Base-by-base conservation (phyloP, 2,113 vertebrate genomes). In the Python bivittatus region DNA sequence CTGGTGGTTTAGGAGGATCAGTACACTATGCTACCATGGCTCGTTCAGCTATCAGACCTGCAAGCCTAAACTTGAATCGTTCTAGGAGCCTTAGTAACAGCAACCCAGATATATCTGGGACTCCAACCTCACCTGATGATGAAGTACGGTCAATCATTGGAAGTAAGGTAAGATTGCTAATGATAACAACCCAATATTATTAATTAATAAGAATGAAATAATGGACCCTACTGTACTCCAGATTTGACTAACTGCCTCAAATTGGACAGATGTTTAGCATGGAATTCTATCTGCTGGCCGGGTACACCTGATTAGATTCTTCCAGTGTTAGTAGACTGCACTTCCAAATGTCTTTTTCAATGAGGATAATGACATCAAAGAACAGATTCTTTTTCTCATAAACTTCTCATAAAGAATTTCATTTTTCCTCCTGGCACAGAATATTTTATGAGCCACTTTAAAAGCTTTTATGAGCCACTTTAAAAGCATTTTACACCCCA, bases 11-110 rank as follows among this genome's bases (percentile, higher is more conserved):
- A 86, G 99, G 99, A 1, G 99, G 99, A 22, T 99, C 99, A 0
- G 98, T 99, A 95, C 99, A 99, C 96, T 99, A 99, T 52, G 99
- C 99, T 93, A 99, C 99, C 48, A 99, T 99, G 99, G 99, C 99
- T 88, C 97, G 99, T 64, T 99, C 99, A 4, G 99, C 98, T 23
- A 98, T 99, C 90, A 98, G 99, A 95, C 99, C 99, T 0, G 99
- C 99, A 92, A 99, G 99, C 97, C 98, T 99, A 91, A 99, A 99
- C 96, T 96, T 99, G 92, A 99, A 98, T 96, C 99, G 99, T 95
- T 99, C 99, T 1, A 98, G 99, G 90, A 99, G 99, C 98, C 99
- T 99, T 94, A 99, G 99, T 97, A 99, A 99, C 97, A 99, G 99
- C 95, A 99, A 99, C 96, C 99, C 99, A 17, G 99, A 99, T 94